Conservation (phyloP, 1,140 invertebrate species). For the Caerostris extrusa region DNA sequence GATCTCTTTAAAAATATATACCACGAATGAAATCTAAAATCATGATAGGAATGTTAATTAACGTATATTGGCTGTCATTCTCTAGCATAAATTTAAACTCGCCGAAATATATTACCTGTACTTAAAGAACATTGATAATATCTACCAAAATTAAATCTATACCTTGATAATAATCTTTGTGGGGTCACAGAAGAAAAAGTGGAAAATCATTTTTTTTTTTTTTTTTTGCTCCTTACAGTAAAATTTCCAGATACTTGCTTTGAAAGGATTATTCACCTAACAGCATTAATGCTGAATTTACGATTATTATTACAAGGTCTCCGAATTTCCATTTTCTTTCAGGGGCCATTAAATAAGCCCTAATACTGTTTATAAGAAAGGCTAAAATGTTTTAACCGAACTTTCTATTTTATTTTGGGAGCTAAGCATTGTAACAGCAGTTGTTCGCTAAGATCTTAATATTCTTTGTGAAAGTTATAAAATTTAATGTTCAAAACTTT, state of each 20-base stretch:
- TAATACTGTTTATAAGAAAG: conserved; percentile 52
- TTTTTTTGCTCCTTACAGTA: neutral
- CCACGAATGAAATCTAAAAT: neutral
- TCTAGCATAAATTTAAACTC: neutral
- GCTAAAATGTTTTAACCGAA: conserved; percentile 36
- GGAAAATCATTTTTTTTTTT: neutral
- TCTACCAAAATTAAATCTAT: neutral
- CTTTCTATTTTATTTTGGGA: conserved; percentile 13
- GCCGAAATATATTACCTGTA: neutral
- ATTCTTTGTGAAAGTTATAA: conserved; percentile 64
- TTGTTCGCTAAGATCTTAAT: conserved; percentile 32
- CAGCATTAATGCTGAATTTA: conserved; percentile 55
- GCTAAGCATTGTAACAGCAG: conserved; percentile 14
- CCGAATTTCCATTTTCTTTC: conserved; percentile 55
- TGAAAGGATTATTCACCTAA: conserved; percentile 47
- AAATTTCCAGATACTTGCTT: conserved; percentile 2
- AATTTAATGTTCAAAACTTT: conserved; percentile 55
- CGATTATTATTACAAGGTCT: conserved; percentile 61
- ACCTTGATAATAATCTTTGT: neutral
- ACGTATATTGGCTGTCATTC: neutral
- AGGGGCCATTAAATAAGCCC: conserved; percentile 44
- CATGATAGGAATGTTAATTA: neutral
- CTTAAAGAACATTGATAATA: neutral
- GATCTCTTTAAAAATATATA: too few relatives aligned
- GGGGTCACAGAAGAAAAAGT: neutral